Evolutionary conservation across 2,113 vertebrate genomes (phyloP), one percentile per base, ranked within the genome.

Genomic region (Eira barbara): DNA sequence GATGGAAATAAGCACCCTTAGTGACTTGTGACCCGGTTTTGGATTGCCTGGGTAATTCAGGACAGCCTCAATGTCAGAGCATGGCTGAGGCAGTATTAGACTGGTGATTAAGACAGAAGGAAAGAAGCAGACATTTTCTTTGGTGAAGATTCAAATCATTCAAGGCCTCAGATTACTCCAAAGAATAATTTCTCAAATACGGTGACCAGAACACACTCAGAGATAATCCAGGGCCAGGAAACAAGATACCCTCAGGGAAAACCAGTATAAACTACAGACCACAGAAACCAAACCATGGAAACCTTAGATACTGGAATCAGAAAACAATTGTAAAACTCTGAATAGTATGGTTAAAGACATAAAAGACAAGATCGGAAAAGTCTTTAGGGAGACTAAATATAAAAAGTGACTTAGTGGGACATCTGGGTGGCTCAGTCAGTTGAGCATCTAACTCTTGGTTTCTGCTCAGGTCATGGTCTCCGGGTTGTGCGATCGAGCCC

Each of bases 301-400:
- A 18, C 21, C 78, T 86, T 65, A 31, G 49, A 76, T 91, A n/a
- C 47, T 67, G 20, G 57, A 94, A 79, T 78, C 59, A 69, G 47
- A 57, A 34, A 91, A 52, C 52, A 23, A 63, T 80, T 63, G 55
- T 85, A 15, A 82, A 80, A 80, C n/a, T 52, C 61, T 80, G 39
- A 42, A 42, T 42, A 42, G 39, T 42, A 61, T 31, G 31, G 67
- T 83, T 69, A 88, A 69, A 96, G 47, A 65, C 76, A 76, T 69
- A 34, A 96, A 79, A 69, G n/a, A 76, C 31, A 95, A 92, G 29
- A 79, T 10, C 57, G 61, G 61, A 93, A 61, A 97, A 93, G 29
- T 71, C 10, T 95, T 4, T 25, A 89, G 42, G 23, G 20, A 89
- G 8, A 78, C 23, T 78, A 45, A 45, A 31, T 78, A 21, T 69